Percentiles rank a stretch among this genome's conserved stretches.
These are phyloP conservation scores for Cheilinus undulatus DNA, from an alignment of 2,113 vertebrate species.

Conservation along the genomic window DNA sequence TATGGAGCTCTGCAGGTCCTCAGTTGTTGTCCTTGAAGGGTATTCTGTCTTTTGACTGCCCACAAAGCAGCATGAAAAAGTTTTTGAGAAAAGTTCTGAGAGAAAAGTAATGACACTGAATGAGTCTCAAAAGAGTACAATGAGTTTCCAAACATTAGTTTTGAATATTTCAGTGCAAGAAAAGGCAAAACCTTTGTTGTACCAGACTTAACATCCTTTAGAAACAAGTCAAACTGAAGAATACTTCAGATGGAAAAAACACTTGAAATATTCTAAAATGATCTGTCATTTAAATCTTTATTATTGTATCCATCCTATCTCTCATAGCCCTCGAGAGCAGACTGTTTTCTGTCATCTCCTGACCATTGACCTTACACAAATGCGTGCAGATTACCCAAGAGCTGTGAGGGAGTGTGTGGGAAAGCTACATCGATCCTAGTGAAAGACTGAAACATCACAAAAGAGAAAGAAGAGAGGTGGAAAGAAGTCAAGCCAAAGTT, in stretches of 20 bases:
- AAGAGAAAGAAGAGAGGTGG: conserved; percentile 49
- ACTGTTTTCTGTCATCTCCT: conserved; percentile 46
- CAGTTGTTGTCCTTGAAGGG: conserved; percentile 43
- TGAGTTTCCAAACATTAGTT: neutral
- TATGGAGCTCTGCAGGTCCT: conserved; percentile 48
- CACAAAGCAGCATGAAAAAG: conserved; percentile 10
- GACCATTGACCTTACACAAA: conserved; percentile 59
- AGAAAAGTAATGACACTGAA: neutral
- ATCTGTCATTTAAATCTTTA: conserved; percentile 31
- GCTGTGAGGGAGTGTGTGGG: conserved; percentile 51
- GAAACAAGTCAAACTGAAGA: conserved; percentile 13
- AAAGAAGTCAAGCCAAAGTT: conserved; percentile 74
- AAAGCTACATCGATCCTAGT: conserved; percentile 72
- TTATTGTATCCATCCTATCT: conserved; percentile 20
- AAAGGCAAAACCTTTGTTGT: neutral
- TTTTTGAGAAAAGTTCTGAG: conserved; percentile 6
- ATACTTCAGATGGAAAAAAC: neutral
- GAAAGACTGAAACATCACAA: conserved; percentile 66
- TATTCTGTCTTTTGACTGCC: conserved; percentile 36
- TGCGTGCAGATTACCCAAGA: conserved; percentile 42
- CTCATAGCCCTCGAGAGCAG: conserved; percentile 8
- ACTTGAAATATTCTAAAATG: conserved; percentile 9
- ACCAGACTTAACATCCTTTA: neutral
- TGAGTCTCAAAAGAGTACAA: conserved; percentile 8
- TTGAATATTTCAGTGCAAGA: conserved; percentile 4